Conservation (phyloP, 2,888 invertebrate genomes). For the Tachina grossa region DNA sequence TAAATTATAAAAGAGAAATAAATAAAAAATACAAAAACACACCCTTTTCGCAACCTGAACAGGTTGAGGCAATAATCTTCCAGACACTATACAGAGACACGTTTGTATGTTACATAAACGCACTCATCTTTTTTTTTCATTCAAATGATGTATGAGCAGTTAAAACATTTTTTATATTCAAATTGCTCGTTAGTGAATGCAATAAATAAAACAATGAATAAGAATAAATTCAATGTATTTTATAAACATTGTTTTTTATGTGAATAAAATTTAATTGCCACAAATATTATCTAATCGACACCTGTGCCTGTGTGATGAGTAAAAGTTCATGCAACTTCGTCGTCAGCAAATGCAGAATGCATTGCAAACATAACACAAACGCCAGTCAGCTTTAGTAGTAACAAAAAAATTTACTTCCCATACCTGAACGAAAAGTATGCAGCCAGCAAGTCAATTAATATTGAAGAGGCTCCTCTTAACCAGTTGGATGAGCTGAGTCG, state of each 20-base stretch:
- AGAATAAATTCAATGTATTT: constrained; percentile 8
- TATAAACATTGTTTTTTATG: not conserved
- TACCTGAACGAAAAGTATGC: constrained; percentile 28
- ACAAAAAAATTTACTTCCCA: constrained; percentile 15
- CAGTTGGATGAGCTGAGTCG: constrained; percentile 45
- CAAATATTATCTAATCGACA: constrained; percentile 59
- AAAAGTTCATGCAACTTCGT: constrained; percentile 49
- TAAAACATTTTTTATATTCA: not conserved
- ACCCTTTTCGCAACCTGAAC: constrained; percentile 31
- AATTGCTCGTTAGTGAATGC: not conserved
- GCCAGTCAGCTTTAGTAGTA: not conserved
- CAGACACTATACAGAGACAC: not conserved
- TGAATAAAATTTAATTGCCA: constrained; percentile 14
- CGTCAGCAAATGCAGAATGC: constrained; percentile 5
- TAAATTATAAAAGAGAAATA: constrained; percentile 2
- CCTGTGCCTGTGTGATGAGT: constrained; percentile 40
- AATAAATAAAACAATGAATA: not conserved
- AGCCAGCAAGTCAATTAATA: constrained; percentile 63
- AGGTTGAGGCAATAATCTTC: constrained; percentile 24
- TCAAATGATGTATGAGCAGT: not conserved
- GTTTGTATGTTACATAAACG: constrained; percentile 8
- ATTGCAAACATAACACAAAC: not conserved
- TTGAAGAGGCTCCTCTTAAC: constrained; percentile 67
- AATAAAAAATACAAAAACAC: constrained; percentile 6
- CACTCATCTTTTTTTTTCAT: constrained; percentile 1